Evolutionary conservation across 2,797 vertebrate species (phyloP).

Genomic region (Xiphorhynchus erythropygius): DNA sequence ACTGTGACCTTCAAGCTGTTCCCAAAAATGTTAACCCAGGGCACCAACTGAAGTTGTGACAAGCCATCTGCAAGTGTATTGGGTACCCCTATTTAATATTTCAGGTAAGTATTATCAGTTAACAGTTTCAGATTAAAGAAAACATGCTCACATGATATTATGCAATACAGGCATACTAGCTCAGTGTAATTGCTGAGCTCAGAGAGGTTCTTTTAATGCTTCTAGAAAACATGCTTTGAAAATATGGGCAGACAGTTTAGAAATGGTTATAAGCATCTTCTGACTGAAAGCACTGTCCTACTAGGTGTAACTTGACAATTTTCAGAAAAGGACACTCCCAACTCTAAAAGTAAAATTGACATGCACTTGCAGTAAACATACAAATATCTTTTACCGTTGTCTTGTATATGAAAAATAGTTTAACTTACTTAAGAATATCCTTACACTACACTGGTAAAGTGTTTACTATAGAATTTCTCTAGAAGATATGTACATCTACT

Average conservation of each 20-base stretch:
- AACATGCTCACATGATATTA: neutral
- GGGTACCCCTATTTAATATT: neutral
- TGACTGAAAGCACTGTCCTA: neutral
- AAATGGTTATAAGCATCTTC: conserved; percentile 11
- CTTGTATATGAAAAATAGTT: conserved; percentile 60
- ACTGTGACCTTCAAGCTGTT: neutral
- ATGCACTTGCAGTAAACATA: conserved; percentile 66
- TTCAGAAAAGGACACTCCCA: conserved; percentile 45
- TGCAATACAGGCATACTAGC: neutral
- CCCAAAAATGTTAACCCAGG: neutral
- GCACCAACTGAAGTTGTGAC: neutral
- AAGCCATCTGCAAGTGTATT: neutral
- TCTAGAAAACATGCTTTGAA: conserved; percentile 1
- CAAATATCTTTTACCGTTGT: conserved; percentile 45
- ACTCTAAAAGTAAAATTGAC: conserved; percentile 71
- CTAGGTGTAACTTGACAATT: neutral
- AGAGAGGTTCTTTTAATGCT: neutral
- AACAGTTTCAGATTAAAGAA: neutral
- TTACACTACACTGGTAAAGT: conserved; percentile 66
- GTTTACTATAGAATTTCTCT: conserved; percentile 68
- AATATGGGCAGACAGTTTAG: neutral
- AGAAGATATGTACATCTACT: conserved; percentile 64
- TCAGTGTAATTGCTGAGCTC: neutral
- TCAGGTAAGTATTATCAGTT: neutral
- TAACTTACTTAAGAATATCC: conserved; percentile 65